A percentile compares a stretch with the other conserved stretches of the same genome.
Conservation (phyloP, 2,113 vertebrate species). For the Crotophaga sulcirostris region DNA sequence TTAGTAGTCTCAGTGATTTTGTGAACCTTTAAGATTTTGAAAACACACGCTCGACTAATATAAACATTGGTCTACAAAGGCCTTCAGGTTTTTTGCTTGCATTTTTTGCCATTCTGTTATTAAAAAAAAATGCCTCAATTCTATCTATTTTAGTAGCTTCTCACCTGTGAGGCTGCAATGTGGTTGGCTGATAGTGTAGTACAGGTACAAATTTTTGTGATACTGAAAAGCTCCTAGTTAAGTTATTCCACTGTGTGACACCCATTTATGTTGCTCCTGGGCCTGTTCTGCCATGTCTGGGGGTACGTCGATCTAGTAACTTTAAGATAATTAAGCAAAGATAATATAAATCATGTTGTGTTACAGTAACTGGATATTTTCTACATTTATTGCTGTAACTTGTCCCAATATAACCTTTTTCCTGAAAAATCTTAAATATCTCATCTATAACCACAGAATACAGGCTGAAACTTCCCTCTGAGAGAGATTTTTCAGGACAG, state of each 20-base stretch:
- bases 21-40: not conserved
- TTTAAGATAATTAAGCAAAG: not conserved
- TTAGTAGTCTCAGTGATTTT: not conserved
- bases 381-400: not conserved
- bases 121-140: not conserved
- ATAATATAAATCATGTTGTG: not conserved
- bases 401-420: constrained; percentile 16
- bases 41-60: not conserved
- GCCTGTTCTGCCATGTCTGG: not conserved
- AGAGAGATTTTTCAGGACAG: constrained; percentile 25
- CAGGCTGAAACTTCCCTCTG: constrained; percentile 35
- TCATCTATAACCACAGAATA: constrained; percentile 14
- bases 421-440: not conserved
- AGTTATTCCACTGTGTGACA: not conserved
- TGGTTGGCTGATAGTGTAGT: not conserved
- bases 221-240: not conserved
- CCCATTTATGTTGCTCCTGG: not conserved
- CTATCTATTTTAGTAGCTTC: not conserved
- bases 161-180: not conserved
- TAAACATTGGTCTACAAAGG: not conserved
- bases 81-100: not conserved
- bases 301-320: not conserved
- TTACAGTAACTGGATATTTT: not conserved
- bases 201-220: not conserved
- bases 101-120: not conserved